Base-by-base conservation (phyloP, 2,113 vertebrate genomes). In the Mohoua ochrocephala region DNA sequence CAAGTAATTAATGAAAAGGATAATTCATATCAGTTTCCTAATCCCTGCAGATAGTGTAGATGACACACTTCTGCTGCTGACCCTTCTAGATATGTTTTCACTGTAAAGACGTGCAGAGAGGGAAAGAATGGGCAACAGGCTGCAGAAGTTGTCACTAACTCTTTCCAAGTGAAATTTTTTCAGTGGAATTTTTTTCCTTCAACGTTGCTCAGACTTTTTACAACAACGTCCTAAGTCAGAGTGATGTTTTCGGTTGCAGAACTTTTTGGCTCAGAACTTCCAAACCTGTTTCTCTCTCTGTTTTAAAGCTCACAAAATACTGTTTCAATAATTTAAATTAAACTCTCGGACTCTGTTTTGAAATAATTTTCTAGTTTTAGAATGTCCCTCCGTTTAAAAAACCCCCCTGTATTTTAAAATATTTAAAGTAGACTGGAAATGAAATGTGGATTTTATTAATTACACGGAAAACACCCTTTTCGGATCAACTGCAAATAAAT, bases 1-100 rank as follows among this genome's bases (percentile, higher is more conserved):
- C 93, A 93, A 96, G 86, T 97, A 96, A 96, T 93, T 96, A 96
- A 96, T 91, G 86, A 88, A 93, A 92, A 93, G 57, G 69, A 84
- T 91, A 96, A 95, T 78, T 96, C 78, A 82, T 73, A 94, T 20
- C 28, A 28, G 31, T 76, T 93, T 95, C 92, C 68, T 89, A 86
- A 69, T 96, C 92, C 80, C 93, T 75, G 73, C n/a, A 84, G 96
- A 30, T 8, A 42, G 27, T 57, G 17, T 20, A 35, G 64, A 57
- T 91, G 93, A 86, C 88, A 91, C 45, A 94, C 52, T 97, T 97
- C 92, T 93, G 71, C 56, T 67, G 28, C 49, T 3, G 14, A 49
- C 44, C 11, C 47, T 65, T 69, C 57, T 74, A 22, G 41, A 10
- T 7, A 1, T 13, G 8, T 20, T 75, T 71, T 60, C 37, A 54